phyloP scores from a whole-genome alignment of 2,797 vertebrate species.

The Myripristis murdjan region DNA sequence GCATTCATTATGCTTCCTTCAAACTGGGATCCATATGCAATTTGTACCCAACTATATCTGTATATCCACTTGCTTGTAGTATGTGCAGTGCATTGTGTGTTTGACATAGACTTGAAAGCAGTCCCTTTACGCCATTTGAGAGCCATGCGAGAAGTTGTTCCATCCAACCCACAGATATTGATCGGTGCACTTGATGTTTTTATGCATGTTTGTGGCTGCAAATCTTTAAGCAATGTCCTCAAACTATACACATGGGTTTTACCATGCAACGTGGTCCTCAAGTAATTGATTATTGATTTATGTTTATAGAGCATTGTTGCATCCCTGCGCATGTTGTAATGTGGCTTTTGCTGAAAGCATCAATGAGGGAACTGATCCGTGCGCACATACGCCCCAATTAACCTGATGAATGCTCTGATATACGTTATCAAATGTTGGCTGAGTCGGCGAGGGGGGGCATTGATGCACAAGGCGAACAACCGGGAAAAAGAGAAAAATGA shows the following conservation, averaged over 20 bases:
- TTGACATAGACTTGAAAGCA: too few relatives aligned
- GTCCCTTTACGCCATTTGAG: background rate
- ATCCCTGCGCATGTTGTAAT: slow-evolving; percentile 18
- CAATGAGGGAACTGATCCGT: slow-evolving; percentile 18
- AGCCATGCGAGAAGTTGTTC: slow-evolving; percentile 8
- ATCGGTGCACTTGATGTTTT: slow-evolving; percentile 30
- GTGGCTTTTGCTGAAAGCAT: slow-evolving; percentile 30
- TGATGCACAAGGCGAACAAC: too few relatives aligned
- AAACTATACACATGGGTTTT: slow-evolving; percentile 14
- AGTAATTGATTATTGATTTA: slow-evolving; percentile 66
- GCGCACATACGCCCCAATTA: background rate
- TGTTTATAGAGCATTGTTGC: background rate
- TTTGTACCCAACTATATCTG: too few relatives aligned
- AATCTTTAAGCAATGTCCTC: slow-evolving; percentile 39
- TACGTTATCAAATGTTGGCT: too few relatives aligned
- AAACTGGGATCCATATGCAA: too few relatives aligned
- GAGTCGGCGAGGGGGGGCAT: too few relatives aligned
- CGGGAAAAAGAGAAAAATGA: too few relatives aligned
- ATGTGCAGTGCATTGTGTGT: too few relatives aligned
- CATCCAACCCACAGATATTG: slow-evolving; percentile 17
- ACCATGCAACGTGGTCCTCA: background rate
- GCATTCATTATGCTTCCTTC: too few relatives aligned
- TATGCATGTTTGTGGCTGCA: slow-evolving; percentile 13
- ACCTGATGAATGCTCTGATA: too few relatives aligned
- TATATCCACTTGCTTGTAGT: too few relatives aligned